Percentiles rank a stretch among this genome's conserved stretches.
Conservation (phyloP, 2,888 invertebrate genomes). For the Drosophila engyochracea region DNA sequence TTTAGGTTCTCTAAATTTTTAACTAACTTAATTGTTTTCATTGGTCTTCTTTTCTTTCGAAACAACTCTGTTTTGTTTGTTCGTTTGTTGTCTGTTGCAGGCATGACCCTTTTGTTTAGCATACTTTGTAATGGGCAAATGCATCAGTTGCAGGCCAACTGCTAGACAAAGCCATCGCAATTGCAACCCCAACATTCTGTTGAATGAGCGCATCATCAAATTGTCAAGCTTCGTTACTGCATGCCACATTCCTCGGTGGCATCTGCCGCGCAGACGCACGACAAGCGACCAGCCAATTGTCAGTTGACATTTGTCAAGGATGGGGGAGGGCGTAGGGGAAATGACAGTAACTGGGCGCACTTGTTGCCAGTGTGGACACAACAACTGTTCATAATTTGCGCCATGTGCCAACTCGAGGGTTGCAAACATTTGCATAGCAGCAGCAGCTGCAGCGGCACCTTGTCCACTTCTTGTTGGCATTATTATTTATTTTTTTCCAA, state of each 20-base stretch:
- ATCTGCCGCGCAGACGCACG: constrained; percentile 58
- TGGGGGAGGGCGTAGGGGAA: background rate
- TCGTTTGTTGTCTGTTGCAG: constrained; percentile 11
- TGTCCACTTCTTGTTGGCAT: constrained; percentile 14
- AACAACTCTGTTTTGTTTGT: too few species aligned
- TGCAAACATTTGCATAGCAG: constrained; percentile 53
- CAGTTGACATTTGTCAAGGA: constrained; percentile 64
- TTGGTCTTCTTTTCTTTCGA: background rate
- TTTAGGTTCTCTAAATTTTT: background rate
- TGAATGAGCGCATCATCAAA: constrained; percentile 3
- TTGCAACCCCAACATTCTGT: constrained; percentile 22
- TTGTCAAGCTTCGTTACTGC: constrained; percentile 4
- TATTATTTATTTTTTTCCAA: constrained; percentile 1
- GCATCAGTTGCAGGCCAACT: constrained; percentile 29
- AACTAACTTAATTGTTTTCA: background rate
- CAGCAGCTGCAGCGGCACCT: constrained; percentile 44
- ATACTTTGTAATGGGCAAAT: constrained; percentile 17
- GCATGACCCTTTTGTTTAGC: constrained; percentile 12
- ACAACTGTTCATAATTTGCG: constrained; percentile 68
- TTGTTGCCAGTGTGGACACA: constrained; percentile 46
- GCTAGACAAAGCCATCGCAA: constrained; percentile 32
- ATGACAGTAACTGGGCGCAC: constrained; percentile 34
- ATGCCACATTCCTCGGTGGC: constrained; percentile 46
- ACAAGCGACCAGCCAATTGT: constrained; percentile 61
- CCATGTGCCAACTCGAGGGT: constrained; percentile 63